A percentile compares a stretch with the other conserved stretches of the same genome.
These are phyloP conservation scores for Conus ventricosus DNA, from an alignment of 1,140 invertebrate genomes.

Conservation along the genomic window DNA sequence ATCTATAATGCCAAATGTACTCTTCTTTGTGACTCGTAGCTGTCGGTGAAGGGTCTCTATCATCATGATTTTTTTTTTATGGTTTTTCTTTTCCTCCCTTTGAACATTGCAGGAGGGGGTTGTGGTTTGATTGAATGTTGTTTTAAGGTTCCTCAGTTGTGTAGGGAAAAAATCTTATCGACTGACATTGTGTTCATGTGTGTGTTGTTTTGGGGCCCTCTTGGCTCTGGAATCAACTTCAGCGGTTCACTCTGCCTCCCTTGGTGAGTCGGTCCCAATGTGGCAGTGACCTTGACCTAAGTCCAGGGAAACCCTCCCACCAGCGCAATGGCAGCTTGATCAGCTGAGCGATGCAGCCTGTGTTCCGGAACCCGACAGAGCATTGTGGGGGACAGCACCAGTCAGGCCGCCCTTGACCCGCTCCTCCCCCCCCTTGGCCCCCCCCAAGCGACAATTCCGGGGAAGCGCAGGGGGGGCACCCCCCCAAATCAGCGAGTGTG, in stretches of 20 bases:
- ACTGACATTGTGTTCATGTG: no score
- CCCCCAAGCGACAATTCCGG: constrained; percentile 34
- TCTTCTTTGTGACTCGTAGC: no score
- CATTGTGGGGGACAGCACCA: constrained; percentile 31
- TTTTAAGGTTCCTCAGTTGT: no score
- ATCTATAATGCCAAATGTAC: no score
- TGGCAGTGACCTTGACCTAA: constrained; percentile 39
- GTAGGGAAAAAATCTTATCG: no score
- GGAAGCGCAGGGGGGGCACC: constrained; percentile 58
- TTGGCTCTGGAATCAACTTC: constrained; percentile 43
- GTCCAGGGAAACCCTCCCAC: constrained; percentile 16
- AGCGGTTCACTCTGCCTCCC: constrained; percentile 44
- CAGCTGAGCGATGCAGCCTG: constrained; percentile 52
- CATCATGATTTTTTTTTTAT: no score
- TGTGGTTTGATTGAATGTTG: no score
- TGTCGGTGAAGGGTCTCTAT: no score
- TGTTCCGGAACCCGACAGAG: constrained; percentile 47
- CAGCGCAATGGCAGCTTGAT: constrained; percentile 43
- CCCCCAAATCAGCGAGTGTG: constrained; percentile 61
- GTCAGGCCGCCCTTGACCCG: neutral
- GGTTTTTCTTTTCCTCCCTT: no score
- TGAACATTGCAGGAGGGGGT: no score
- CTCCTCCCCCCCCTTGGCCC: neutral
- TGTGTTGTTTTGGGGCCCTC: constrained; percentile 36
- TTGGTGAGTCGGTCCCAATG: constrained; percentile 40